Percentiles rank a stretch among this genome's conserved stretches.
phyloP scores from a whole-genome alignment of 2,888 invertebrate species.

The Hedya salicella region DNA sequence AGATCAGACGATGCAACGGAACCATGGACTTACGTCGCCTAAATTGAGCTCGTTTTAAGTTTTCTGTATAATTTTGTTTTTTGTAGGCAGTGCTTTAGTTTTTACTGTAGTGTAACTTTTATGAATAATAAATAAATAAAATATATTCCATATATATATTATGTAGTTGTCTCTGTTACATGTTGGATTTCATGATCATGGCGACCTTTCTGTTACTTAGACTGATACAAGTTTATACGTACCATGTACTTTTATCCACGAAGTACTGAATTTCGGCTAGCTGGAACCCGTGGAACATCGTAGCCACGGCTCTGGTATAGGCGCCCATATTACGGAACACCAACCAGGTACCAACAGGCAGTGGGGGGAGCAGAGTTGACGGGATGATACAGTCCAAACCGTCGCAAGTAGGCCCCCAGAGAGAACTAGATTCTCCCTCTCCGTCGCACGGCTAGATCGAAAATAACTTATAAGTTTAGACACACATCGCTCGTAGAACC shows the following conservation, averaged over 20 bases:
- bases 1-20: no score
- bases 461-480: neutral
- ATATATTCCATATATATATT: no score
- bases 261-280: neutral
- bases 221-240: neutral
- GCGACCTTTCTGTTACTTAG: neutral
- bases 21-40: no score
- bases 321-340: constrained; percentile 11
- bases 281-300: neutral
- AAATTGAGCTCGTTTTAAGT: no score
- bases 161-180: no score
- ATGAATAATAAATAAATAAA: no score
- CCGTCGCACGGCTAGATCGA: neutral
- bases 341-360: neutral
- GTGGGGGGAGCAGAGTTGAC: neutral
- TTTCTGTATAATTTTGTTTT: no score
- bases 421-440: neutral
- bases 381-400: neutral
- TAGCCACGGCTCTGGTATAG: neutral
- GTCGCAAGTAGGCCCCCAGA: constrained; percentile 10
- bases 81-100: no score
- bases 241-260: constrained; percentile 2
- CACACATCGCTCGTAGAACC: no score
- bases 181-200: no score
- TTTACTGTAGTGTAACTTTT: no score